These are phyloP conservation scores for Pimephales promelas DNA, from an alignment of 2,113 vertebrate species.

Conservation along the genomic window DNA sequence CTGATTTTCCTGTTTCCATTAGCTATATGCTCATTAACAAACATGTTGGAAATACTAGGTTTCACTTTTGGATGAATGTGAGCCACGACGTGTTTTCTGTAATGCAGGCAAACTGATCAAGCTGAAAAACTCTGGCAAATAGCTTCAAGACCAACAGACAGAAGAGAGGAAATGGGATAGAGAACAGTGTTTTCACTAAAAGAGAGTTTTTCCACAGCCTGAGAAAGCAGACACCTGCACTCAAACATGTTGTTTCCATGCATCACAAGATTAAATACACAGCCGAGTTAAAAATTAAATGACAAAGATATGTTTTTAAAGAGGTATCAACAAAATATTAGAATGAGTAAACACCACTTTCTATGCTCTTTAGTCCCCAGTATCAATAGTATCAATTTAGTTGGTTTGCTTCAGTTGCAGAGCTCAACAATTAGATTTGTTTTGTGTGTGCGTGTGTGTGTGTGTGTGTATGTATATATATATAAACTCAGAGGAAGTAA, in stretches of 20 bases:
- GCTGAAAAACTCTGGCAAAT: conserved; percentile 42
- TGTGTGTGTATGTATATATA: no score
- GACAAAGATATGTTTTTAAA: background rate
- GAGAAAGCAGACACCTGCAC: conserved; percentile 7
- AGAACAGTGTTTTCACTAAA: conserved; percentile 9
- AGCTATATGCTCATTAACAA: conserved; percentile 31
- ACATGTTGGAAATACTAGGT: conserved; percentile 32
- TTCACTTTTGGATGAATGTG: conserved; percentile 34
- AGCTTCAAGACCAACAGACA: background rate
- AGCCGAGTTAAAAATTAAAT: background rate
- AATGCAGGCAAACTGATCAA: conserved; percentile 48
- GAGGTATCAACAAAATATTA: background rate
- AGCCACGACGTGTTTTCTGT: conserved; percentile 35
- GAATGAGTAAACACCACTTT: background rate
- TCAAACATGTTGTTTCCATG: background rate
- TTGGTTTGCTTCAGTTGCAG: no score
- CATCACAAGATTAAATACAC: background rate
- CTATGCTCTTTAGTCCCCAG: no score
- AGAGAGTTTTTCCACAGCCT: background rate
- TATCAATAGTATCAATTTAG: no score
- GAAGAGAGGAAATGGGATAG: conserved; percentile 6
- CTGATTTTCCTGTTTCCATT: conserved; percentile 3
- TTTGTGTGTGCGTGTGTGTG: no score
- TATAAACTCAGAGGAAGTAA: no score
- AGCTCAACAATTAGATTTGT: no score